phyloP scores from a whole-genome alignment of 2,797 vertebrate species.

The Rhabdophis nuchalis region DNA sequence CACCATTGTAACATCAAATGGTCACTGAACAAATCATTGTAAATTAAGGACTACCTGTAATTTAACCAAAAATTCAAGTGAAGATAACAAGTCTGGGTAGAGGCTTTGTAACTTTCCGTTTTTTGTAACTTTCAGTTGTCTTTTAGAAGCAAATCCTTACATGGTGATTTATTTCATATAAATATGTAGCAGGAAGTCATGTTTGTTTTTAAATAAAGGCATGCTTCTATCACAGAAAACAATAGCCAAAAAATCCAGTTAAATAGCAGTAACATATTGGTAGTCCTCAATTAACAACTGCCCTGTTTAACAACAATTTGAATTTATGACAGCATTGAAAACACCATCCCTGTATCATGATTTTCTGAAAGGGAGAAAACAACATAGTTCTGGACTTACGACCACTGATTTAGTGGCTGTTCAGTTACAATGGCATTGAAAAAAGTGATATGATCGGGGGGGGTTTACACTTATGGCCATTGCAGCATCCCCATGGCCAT shows the following conservation, averaged over 20 bases:
- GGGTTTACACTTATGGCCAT: not conserved
- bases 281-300: not conserved
- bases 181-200: not conserved
- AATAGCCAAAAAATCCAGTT: not conserved
- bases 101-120: not conserved
- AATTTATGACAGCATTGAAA: not conserved
- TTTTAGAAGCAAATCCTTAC: not conserved
- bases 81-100: not conserved
- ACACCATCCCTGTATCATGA: not conserved
- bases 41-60: not conserved
- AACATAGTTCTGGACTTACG: not conserved
- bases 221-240: not conserved
- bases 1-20: not conserved
- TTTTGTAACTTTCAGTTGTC: not conserved
- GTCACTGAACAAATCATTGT: not conserved
- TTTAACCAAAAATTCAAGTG: not conserved
- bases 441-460: not conserved
- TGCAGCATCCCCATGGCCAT: not conserved
- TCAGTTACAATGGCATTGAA: not conserved
- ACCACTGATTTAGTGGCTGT: not conserved
- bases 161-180: not conserved
- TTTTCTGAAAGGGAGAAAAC: slow-evolving; percentile 33
- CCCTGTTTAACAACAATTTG: not conserved
- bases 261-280: not conserved
- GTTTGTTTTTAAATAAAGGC: not conserved